Percentiles rank a stretch among this genome's conserved stretches.
These are phyloP conservation scores for Apostichopus parvimensis DNA, from an alignment of 35 echinoderm and acorn worm genomes.

Conservation along the genomic window DNA sequence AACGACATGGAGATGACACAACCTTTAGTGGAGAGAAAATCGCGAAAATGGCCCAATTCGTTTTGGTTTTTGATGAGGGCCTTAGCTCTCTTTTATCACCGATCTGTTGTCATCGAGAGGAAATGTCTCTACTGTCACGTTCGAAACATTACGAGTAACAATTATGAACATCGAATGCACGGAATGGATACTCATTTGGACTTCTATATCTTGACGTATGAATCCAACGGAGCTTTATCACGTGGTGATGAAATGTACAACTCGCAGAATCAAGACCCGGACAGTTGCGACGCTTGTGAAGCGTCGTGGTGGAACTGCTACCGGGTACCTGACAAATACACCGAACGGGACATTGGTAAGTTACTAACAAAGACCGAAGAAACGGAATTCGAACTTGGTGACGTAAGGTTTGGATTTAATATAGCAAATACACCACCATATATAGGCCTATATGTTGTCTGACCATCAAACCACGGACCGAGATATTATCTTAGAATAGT, in stretches of 20 bases:
- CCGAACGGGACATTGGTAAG: neutral
- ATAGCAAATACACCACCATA: too few species aligned
- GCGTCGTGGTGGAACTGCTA: conserved; percentile 1
- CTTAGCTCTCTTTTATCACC: conserved; percentile 4
- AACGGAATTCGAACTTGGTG: too few species aligned
- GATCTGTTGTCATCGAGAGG: neutral
- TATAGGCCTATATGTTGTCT: too few species aligned
- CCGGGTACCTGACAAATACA: neutral
- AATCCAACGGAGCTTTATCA: neutral
- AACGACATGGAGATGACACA: neutral
- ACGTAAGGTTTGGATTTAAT: too few species aligned
- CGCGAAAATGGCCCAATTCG: neutral
- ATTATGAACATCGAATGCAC: neutral
- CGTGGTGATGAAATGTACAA: neutral
- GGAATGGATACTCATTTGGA: neutral
- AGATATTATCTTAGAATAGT: too few species aligned
- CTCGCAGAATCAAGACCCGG: neutral
- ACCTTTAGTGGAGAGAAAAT: neutral
- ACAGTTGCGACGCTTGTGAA: neutral
- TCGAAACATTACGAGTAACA: neutral
- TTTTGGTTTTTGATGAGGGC: neutral
- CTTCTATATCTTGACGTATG: neutral
- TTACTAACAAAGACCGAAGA: too few species aligned
- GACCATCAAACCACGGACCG: too few species aligned
- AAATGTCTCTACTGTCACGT: neutral